Evolutionary conservation across 2,888 invertebrate species (phyloP), one percentile per base, ranked within the genome.

Genomic region (Drosophila lutescens): DNA sequence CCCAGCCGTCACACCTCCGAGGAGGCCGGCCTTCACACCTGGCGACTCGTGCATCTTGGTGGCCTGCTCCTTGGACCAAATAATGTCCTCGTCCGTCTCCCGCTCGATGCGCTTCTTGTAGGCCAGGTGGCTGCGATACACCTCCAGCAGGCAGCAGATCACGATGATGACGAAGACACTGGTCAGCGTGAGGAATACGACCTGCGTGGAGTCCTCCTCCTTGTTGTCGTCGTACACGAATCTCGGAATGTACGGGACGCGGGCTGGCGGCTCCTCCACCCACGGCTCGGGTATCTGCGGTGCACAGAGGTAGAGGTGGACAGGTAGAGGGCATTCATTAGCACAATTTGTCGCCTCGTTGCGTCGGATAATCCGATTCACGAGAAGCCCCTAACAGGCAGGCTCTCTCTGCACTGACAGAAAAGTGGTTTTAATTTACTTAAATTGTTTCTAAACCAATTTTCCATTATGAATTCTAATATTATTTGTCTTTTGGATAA

Each of bases 251-350:
- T 97, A 97, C 0, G 95, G 94, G 12, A 95, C 94, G 56, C 96
- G 93, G 40, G 95, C 95, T 0, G 97, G 97, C 2, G 97, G 96
- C 88, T 97, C 97, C 91, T 96, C 96, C 4, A 96, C 96, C 97
- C 97, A 97, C 0, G 83, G 83, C 53, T 84, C 83, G 0, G 83
- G 83, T 58, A 87, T 84, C 89, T 84, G 75, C 4, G 50, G n/a
- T 20, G 4, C 53, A 13, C 56, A 56, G 30, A 30, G 32, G 10
- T 12, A 34, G 10, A 12, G 38, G 58, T 32, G 9, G 12, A 26
- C 44, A n/a, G 34, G 51, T 61, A 34, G 46, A 46, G 54, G 56
- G 53, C 44, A 74, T 76, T 86, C 69, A 78, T 80, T 88, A 87
- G 67, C 58, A 73, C 66, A 74, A 84, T 76, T 75, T 74, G 71